Evolutionary conservation across 2,888 invertebrate genomes (phyloP).

Genomic region (Eupithecia subfuscata): DNA sequence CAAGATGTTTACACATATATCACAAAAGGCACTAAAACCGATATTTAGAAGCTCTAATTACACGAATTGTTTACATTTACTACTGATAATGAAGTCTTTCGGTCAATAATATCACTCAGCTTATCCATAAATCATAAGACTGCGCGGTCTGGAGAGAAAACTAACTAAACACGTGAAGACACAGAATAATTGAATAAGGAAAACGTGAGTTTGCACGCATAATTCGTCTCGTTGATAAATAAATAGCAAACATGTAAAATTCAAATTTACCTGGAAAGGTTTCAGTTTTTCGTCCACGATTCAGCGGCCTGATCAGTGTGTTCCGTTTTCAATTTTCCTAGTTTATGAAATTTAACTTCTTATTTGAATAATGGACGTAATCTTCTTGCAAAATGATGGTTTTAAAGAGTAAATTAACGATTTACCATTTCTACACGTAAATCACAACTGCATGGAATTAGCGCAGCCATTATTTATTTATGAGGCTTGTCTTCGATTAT

Average conservation of each 20-base stretch:
- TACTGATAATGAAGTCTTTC: constrained; percentile 37
- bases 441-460: constrained; percentile 59
- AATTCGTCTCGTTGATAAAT: constrained; percentile 55
- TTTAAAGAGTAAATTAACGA: constrained; percentile 39
- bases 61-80: constrained; percentile 51
- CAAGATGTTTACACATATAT: constrained; percentile 9
- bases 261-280: constrained; percentile 60
- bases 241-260: constrained; percentile 54
- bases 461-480: constrained; percentile 46
- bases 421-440: constrained; percentile 58
- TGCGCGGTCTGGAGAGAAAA: constrained; percentile 17
- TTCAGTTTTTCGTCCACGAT: constrained; percentile 40
- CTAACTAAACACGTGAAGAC: constrained; percentile 34
- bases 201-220: constrained; percentile 46
- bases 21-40: constrained; percentile 12
- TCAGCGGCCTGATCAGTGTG: neutral
- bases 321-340: neutral
- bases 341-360: neutral
- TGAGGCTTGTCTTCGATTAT: constrained; percentile 14
- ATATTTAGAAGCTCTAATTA: constrained; percentile 34
- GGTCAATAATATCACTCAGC: constrained; percentile 1
- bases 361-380: neutral
- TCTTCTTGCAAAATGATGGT: neutral
- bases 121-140: neutral
- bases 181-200: constrained; percentile 24